These are phyloP conservation scores for Melinaea menophilus DNA, from an alignment of 2,888 invertebrate species.

Conservation along the genomic window DNA sequence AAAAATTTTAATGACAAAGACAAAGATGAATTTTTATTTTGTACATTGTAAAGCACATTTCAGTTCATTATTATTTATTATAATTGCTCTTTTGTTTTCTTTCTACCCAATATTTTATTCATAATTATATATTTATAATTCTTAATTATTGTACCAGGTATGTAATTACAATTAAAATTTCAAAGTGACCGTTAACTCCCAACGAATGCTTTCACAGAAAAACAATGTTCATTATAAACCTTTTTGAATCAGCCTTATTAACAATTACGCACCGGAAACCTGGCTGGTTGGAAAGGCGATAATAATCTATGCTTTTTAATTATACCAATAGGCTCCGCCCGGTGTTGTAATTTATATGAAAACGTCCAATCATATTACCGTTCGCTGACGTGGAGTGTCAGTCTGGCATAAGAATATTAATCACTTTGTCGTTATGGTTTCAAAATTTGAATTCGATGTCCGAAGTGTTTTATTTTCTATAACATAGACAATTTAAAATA, in stretches of 20 bases:
- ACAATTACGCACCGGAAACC: slow-evolving; percentile 65
- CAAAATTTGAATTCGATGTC: slow-evolving; percentile 34
- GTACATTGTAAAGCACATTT: not conserved
- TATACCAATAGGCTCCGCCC: slow-evolving; percentile 65
- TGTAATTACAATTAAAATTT: slow-evolving; percentile 20
- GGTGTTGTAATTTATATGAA: slow-evolving; percentile 65
- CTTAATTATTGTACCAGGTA: slow-evolving; percentile 2
- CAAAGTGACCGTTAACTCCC: slow-evolving; percentile 24
- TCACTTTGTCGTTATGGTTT: slow-evolving; percentile 51
- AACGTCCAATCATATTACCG: slow-evolving; percentile 73
- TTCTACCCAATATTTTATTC: not conserved
- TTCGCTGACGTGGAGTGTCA: slow-evolving; percentile 64
- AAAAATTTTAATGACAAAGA: no score
- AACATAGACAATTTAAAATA: slow-evolving; percentile 40
- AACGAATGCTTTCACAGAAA: slow-evolving; percentile 35
- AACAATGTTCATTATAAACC: slow-evolving; percentile 47
- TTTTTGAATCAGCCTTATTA: slow-evolving; percentile 47
- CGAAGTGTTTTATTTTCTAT: slow-evolving; percentile 33
- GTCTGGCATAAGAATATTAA: slow-evolving; percentile 59
- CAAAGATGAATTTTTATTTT: no score
- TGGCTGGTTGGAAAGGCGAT: slow-evolving; percentile 61
- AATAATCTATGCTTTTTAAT: slow-evolving; percentile 69
- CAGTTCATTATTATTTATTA: not conserved
- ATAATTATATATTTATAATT: slow-evolving; percentile 3
- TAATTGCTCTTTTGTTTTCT: not conserved